A percentile compares a stretch with the other conserved stretches of the same genome.
Evolutionary conservation across 2,113 vertebrate species (phyloP).

Genomic region (Neoarius graeffei): DNA sequence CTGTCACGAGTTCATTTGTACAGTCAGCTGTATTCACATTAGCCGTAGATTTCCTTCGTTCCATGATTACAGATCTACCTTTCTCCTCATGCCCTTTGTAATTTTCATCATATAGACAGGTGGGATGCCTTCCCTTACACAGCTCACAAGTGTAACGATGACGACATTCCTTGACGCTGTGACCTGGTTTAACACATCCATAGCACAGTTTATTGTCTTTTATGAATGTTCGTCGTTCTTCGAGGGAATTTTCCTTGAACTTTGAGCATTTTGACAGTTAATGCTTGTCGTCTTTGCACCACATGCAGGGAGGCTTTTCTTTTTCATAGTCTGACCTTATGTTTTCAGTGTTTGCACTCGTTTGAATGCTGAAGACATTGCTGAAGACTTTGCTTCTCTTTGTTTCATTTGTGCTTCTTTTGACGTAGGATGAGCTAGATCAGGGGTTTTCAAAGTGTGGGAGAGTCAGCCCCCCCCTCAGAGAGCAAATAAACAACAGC

Average conservation of each 20-base stretch:
- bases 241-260: no score
- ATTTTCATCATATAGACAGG: not conserved
- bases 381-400: constrained; percentile 9
- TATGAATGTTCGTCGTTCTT: no score
- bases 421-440: not conserved
- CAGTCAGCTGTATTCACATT: no score
- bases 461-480: no score
- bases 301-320: not conserved
- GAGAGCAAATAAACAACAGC: no score
- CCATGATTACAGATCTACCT: no score
- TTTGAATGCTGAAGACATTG: constrained; percentile 2
- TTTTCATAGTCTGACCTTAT: not conserved
- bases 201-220: constrained; percentile 27
- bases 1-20: no score
- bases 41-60: no score
- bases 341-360: no score
- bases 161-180: not conserved
- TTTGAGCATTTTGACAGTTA: not conserved
- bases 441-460: no score
- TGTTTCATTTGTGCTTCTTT: not conserved
- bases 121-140: constrained; percentile 27
- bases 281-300: not conserved
- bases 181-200: constrained; percentile 29
- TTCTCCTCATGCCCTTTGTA: no score
- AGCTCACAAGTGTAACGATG: constrained; percentile 5